Base-by-base conservation (phyloP, 1,140 invertebrate genomes). In the Condylostylus longicornis region DNA sequence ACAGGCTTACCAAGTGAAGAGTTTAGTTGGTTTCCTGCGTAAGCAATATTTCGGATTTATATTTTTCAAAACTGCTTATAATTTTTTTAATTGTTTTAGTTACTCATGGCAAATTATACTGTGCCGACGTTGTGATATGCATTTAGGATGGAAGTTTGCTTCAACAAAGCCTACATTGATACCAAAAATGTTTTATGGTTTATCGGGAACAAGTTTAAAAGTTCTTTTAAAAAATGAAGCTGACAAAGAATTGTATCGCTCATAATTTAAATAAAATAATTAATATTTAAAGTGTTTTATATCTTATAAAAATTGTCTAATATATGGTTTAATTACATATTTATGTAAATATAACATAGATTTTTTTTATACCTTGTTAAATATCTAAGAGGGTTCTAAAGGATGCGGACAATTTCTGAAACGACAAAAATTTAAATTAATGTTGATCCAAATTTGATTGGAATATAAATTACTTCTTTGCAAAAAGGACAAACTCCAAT, bases 11-110 rank as follows among this genome's bases (percentile, higher is more conserved):
- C 79, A 6, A 79, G 77, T 2, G 73, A 71, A 14, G 70, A 81
- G 46, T 79, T 75, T 49, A 79, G 74, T 42, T 89, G 85, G 85
- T 89, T 89, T 59, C 83, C 85, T 19, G 84, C 81, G 76, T 83
- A 69, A 64, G 52, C 47, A 27, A 28, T 14, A 14, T 27, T 35
- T 33, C 15, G 27, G 15, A 33, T 35, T 29, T 3, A 28, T 18
- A n/a, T n/a, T n/a, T n/a, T n/a, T n/a, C n/a, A n/a, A n/a, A n/a
- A n/a, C n/a, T n/a, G n/a, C 20, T 22, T 29, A 33, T 15, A 28
- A 10, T 13, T 13, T 28, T 19, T 29, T 4, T 14, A 32, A 28
- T 41, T 49, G 44, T 14, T 19, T 35, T 47, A 81, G 80, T 19
- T 85, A 85, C 60, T 71, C 77, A 12, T 88, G 83, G 84, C 80